phyloP scores from a whole-genome alignment of 1,140 invertebrate genomes.

The Scaptodrosophila lebanonensis region DNA sequence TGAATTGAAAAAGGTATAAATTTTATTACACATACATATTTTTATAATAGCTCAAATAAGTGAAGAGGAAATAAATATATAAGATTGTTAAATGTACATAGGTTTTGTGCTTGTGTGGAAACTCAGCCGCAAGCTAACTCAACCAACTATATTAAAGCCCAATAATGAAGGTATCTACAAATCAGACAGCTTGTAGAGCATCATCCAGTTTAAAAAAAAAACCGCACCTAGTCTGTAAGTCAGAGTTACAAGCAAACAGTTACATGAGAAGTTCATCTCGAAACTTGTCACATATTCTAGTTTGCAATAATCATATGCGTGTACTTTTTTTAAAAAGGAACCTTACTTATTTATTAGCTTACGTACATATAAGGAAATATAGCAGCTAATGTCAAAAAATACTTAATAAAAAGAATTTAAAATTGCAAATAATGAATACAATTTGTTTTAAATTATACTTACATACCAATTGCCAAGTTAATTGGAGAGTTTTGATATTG shows the following conservation, averaged over 20 bases:
- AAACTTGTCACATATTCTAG: conserved; percentile 8
- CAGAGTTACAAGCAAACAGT: conserved; percentile 5
- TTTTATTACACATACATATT: conserved; percentile 43
- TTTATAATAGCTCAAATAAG: conserved; percentile 30
- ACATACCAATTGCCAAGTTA: conserved; percentile 5
- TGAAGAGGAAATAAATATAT: conserved; percentile 16
- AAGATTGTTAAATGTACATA: conserved; percentile 57
- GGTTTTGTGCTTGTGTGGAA: conserved; percentile 7
- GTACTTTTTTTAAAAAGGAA: conserved; percentile 8
- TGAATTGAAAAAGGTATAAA: conserved; percentile 8
- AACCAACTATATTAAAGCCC: conserved; percentile 12
- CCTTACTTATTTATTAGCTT: conserved; percentile 42
- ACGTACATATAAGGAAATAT: conserved; percentile 47
- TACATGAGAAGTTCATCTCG: conserved; percentile 8
- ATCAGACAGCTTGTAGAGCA: conserved; percentile 32
- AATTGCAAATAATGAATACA: conserved; percentile 50
- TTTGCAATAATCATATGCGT: conserved; percentile 21
- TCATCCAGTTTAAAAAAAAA: conserved; percentile 25
- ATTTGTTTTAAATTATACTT: neutral
- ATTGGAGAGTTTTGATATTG: too few species aligned
- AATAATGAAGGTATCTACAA: too few species aligned
- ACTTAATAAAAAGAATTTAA: conserved; percentile 66
- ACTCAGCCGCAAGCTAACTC: conserved; percentile 5
- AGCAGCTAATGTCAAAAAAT: conserved; percentile 55
- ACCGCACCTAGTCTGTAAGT: conserved; percentile 34